phyloP scores from a whole-genome alignment of 2,797 vertebrate species.

The Melanogrammus aeglefinus region DNA sequence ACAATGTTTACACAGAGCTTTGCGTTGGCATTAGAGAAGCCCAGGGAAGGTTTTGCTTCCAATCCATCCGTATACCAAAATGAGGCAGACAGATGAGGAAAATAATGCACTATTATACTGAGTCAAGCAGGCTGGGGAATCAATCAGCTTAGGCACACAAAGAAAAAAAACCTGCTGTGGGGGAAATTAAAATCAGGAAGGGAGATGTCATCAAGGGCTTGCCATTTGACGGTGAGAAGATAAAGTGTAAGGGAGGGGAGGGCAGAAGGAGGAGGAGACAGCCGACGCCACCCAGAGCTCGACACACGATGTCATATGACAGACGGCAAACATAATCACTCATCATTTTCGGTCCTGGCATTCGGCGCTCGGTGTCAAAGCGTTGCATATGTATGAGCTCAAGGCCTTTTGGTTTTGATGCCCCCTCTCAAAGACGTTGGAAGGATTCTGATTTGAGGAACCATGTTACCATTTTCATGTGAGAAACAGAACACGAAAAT shows the following conservation, averaged over 20 bases:
- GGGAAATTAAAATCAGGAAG: conserved; percentile 57
- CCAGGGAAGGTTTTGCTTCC: conserved; percentile 52
- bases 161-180: conserved; percentile 48
- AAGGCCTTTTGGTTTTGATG: conserved; percentile 42
- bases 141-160: conserved; percentile 52
- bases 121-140: conserved; percentile 65
- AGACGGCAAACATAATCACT: conserved; percentile 68
- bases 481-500: conserved; percentile 13
- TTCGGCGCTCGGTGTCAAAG: conserved; percentile 53
- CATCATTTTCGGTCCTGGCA: conserved; percentile 58
- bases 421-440: conserved; percentile 35
- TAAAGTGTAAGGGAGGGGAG: conserved; percentile 18
- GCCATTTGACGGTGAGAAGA: conserved; percentile 24
- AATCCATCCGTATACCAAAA: conserved; percentile 50
- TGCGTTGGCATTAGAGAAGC: conserved; percentile 49
- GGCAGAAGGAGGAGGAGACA: conserved; percentile 34
- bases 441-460: conserved; percentile 42
- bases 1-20: conserved; percentile 61
- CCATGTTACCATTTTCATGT: conserved; percentile 28
- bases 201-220: conserved; percentile 42
- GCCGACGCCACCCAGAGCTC: conserved; percentile 53
- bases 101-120: conserved; percentile 68
- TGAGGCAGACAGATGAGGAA: conserved; percentile 47
- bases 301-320: conserved; percentile 65
- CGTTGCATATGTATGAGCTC: conserved; percentile 61